Evolutionary conservation across 2,888 invertebrate species (phyloP).

Genomic region (Aphidius colemani): DNA sequence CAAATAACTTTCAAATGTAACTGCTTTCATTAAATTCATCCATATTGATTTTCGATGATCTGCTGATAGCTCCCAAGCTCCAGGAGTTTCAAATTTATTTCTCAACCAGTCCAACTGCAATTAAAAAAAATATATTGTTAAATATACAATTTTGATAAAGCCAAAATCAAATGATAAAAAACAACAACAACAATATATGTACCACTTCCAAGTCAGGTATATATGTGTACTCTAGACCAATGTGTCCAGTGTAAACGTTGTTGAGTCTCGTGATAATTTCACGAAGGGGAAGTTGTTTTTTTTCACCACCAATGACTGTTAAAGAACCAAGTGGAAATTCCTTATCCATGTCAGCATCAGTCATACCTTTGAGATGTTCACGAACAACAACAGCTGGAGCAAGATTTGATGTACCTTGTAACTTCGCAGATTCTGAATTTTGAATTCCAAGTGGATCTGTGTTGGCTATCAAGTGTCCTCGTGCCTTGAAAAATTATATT

Average conservation of each 20-base stretch:
- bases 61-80: slow-evolving; percentile 40
- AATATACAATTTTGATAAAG: neutral
- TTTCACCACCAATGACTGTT: slow-evolving; percentile 48
- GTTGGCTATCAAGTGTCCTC: slow-evolving; percentile 83
- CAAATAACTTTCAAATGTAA: slow-evolving; percentile 47
- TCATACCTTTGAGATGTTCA: slow-evolving; percentile 45
- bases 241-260: slow-evolving; percentile 50
- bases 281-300: slow-evolving; percentile 40
- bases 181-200: slow-evolving; percentile 30
- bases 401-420: slow-evolving; percentile 43
- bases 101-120: slow-evolving; percentile 51
- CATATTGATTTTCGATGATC: slow-evolving; percentile 48
- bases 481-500: slow-evolving; percentile 64
- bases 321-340: slow-evolving; percentile 44
- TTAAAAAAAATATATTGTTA: slow-evolving; percentile 9
- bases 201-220: slow-evolving; percentile 44
- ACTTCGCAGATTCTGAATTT: slow-evolving; percentile 45
- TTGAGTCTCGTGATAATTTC: slow-evolving; percentile 51
- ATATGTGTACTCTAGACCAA: slow-evolving; percentile 52
- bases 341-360: slow-evolving; percentile 44
- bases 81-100: slow-evolving; percentile 50
- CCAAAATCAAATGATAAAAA: too few species aligned
- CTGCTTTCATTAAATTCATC: slow-evolving; percentile 48
- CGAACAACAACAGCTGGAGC: slow-evolving; percentile 48
- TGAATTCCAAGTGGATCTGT: slow-evolving; percentile 79